Conservation (phyloP, 2,113 vertebrate species). For the Opisthocomus hoazin region DNA sequence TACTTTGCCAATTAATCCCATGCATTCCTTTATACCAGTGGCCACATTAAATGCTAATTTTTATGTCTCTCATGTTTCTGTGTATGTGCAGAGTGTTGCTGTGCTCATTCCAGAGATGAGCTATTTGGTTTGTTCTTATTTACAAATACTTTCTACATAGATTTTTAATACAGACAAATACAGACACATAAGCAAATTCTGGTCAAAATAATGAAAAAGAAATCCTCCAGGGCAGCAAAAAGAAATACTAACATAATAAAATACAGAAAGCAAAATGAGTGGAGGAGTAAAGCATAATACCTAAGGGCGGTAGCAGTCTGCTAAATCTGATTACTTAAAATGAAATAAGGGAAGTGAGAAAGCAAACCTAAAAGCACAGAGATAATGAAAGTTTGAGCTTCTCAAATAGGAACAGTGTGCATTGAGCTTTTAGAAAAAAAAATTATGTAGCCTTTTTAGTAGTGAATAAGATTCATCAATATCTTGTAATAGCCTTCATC, state of each 20-base stretch:
- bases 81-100: background rate
- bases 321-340: slow-evolving; percentile 35
- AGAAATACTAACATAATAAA: slow-evolving; percentile 1
- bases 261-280: background rate
- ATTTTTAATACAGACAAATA: background rate
- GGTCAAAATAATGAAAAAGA: slow-evolving; percentile 21
- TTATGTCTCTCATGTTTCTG: background rate
- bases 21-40: background rate
- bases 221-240: background rate
- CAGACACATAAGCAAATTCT: background rate
- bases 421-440: background rate
- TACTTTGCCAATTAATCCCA: background rate
- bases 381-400: slow-evolving; percentile 4
- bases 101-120: background rate
- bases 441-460: background rate
- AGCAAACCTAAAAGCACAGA: background rate
- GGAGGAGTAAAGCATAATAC: background rate
- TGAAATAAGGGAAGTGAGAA: background rate
- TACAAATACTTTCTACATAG: background rate
- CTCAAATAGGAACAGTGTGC: background rate
- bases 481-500: background rate
- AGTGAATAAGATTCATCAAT: background rate
- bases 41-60: background rate
- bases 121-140: background rate
- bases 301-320: background rate